A percentile compares a stretch with the other conserved stretches of the same genome.
Conservation (phyloP, 2,797 vertebrate genomes). For the Lagocephalus sceleratus region DNA sequence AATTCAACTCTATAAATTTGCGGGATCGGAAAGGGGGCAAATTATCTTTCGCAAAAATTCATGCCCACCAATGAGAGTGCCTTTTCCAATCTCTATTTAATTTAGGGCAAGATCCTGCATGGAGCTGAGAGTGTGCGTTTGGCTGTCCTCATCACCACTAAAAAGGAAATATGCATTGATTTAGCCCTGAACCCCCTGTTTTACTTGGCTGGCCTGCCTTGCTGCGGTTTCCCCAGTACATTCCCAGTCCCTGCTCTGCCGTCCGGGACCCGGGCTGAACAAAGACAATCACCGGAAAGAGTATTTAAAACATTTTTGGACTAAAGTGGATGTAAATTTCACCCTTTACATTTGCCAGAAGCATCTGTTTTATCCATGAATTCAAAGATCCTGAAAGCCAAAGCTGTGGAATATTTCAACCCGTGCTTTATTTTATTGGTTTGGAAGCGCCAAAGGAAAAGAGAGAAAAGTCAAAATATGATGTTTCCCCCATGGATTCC, state of each 20-base stretch:
- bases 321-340: slow-evolving; percentile 75
- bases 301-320: slow-evolving; percentile 75
- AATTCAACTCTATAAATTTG: slow-evolving; percentile 51
- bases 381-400: slow-evolving; percentile 50
- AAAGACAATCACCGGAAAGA: slow-evolving; percentile 77
- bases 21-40: slow-evolving; percentile 47
- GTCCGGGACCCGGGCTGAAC: slow-evolving; percentile 60
- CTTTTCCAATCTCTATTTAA: slow-evolving; percentile 56
- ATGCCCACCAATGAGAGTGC: slow-evolving; percentile 49
- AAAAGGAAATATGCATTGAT: slow-evolving; percentile 76
- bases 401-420: slow-evolving; percentile 70
- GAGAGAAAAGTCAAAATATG: slow-evolving; percentile 51
- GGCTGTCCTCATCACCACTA: slow-evolving; percentile 63
- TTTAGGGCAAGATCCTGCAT: slow-evolving; percentile 48
- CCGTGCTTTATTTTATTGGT: slow-evolving; percentile 69
- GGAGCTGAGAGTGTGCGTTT: slow-evolving; percentile 55
- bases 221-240: slow-evolving; percentile 71
- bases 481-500: slow-evolving; percentile 50
- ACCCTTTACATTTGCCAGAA: slow-evolving; percentile 66
- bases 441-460: slow-evolving; percentile 64
- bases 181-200: slow-evolving; percentile 75
- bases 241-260: slow-evolving; percentile 64
- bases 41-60: slow-evolving; percentile 60
- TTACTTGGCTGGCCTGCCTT: slow-evolving; percentile 71
- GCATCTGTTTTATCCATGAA: slow-evolving; percentile 80